These are phyloP conservation scores for Glyptemys insculpta DNA, from an alignment of 2,797 vertebrate species.

Conservation along the genomic window DNA sequence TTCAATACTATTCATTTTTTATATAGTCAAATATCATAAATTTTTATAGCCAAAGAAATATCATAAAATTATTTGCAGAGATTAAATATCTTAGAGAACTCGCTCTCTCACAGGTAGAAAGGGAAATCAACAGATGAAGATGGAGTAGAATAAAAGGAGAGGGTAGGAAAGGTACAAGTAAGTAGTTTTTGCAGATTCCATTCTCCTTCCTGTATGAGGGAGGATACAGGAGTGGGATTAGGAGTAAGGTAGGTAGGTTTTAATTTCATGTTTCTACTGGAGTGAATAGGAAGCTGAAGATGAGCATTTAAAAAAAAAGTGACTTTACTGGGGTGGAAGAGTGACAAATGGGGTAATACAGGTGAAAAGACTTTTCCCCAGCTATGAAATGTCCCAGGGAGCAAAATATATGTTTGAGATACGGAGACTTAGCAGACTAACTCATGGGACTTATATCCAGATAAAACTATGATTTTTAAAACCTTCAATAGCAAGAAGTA, in stretches of 20 bases:
- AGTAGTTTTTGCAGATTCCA: slow-evolving; percentile 15
- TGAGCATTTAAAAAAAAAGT: background rate
- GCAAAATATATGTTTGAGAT: slow-evolving; percentile 26
- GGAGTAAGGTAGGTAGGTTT: background rate
- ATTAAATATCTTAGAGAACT: background rate
- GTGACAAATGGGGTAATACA: background rate
- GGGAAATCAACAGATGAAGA: background rate
- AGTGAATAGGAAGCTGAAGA: background rate
- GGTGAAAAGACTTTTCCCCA: fast-evolving
- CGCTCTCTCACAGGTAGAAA: background rate
- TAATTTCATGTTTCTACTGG: background rate
- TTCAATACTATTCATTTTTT: background rate
- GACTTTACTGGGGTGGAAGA: background rate
- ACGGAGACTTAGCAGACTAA: background rate
- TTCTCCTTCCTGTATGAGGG: background rate
- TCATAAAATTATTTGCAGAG: background rate
- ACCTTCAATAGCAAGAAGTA: slow-evolving; percentile 26
- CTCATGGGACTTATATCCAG: background rate
- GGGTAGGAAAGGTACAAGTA: background rate
- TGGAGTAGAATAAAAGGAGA: background rate
- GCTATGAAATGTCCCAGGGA: background rate
- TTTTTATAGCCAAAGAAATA: background rate
- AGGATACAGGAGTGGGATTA: background rate
- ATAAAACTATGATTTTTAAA: slow-evolving; percentile 22
- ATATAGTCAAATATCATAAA: background rate